These are phyloP conservation scores for Drosophila rellima DNA, from an alignment of 2,888 invertebrate genomes.

Conservation along the genomic window DNA sequence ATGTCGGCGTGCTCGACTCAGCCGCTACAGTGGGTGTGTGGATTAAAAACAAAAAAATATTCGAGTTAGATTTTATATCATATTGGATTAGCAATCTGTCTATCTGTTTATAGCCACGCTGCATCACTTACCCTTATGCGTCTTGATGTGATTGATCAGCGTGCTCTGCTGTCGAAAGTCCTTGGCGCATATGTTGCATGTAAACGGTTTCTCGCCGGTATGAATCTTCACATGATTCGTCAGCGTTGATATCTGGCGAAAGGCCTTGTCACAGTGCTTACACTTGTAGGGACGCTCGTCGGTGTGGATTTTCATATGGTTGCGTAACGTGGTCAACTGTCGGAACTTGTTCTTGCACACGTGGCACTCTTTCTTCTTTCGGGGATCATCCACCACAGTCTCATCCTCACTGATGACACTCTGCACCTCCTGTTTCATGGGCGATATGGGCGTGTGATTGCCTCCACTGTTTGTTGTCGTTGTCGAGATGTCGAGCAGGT, in stretches of 20 bases:
- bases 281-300: conserved; percentile 84
- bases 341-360: conserved; percentile 84
- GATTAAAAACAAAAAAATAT: not conserved
- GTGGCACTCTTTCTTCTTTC: conserved; percentile 84
- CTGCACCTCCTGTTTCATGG: conserved; percentile 82
- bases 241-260: conserved; percentile 83
- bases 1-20: conserved; percentile 81
- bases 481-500: conserved; percentile 82
- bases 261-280: conserved; percentile 83
- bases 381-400: conserved; percentile 82
- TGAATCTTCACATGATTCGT: conserved; percentile 84
- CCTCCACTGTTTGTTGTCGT: conserved; percentile 79
- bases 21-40: conserved; percentile 47
- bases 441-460: conserved; percentile 80
- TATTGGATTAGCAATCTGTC: too few species aligned
- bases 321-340: conserved; percentile 82
- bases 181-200: conserved; percentile 84
- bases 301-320: conserved; percentile 84
- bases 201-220: conserved; percentile 83
- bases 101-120: too few species aligned
- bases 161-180: conserved; percentile 84
- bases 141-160: conserved; percentile 83
- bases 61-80: not conserved
- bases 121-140: conserved; percentile 81
- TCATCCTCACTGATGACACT: conserved; percentile 80